Evolutionary conservation across 2,797 vertebrate species (phyloP).

Genomic region (Tauraco hartlaubi): DNA sequence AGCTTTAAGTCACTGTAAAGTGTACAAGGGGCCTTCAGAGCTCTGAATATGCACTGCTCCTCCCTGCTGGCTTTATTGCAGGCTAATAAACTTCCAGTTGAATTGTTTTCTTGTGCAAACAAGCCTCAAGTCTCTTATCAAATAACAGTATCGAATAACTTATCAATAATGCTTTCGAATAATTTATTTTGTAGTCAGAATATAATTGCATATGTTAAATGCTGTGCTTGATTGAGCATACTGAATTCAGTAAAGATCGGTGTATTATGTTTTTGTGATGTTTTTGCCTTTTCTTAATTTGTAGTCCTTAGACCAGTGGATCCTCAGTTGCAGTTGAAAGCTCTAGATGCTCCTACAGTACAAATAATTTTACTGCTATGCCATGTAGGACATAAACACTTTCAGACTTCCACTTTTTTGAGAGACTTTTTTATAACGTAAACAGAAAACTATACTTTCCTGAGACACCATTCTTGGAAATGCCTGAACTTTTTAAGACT

Average conservation of each 20-base stretch:
- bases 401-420: not conserved
- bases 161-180: not conserved
- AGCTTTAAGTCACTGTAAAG: not conserved
- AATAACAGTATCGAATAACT: constrained; percentile 5
- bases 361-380: not conserved
- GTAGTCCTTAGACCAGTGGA: not conserved
- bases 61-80: not conserved
- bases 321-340: not conserved
- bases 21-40: not conserved
- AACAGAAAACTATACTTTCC: not conserved
- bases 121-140: not conserved
- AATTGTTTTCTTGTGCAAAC: not conserved
- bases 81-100: not conserved
- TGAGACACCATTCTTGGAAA: not conserved
- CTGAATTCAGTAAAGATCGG: not conserved
- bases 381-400: not conserved
- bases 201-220: not conserved
- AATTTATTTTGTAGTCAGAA: constrained; percentile 2
- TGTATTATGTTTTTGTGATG: not conserved
- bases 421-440: not conserved
- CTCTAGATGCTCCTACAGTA: not conserved
- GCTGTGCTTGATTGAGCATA: not conserved
- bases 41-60: not conserved
- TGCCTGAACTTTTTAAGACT: not conserved
- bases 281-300: not conserved